Evolutionary conservation across 2,113 vertebrate species (phyloP).

Genomic region (Pongo pygmaeus): DNA sequence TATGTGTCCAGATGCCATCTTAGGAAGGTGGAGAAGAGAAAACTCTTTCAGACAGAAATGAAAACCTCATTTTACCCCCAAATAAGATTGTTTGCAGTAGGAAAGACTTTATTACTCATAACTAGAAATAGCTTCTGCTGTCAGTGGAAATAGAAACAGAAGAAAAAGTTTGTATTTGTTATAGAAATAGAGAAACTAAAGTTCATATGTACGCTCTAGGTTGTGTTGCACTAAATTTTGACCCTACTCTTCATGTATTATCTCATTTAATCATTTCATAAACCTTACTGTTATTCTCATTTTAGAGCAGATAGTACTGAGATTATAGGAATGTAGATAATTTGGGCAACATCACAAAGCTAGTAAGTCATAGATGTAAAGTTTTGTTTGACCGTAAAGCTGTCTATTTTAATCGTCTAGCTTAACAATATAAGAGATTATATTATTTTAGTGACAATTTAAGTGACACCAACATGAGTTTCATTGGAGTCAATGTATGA

Average conservation of each 20-base stretch:
- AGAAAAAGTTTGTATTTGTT: not conserved
- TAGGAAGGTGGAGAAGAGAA: not conserved
- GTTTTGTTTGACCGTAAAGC: not conserved
- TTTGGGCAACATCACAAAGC: not conserved
- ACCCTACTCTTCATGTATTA: not conserved
- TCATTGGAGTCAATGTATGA: not conserved
- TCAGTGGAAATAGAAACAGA: not conserved
- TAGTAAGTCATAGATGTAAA: not conserved
- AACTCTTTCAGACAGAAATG: not conserved
- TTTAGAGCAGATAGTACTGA: not conserved
- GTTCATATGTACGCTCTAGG: not conserved
- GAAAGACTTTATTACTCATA: not conserved
- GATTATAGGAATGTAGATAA: not conserved
- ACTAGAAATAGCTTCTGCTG: not conserved
- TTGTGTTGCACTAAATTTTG: not conserved
- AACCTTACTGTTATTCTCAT: not conserved
- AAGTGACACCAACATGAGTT: not conserved
- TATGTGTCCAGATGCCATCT: not conserved
- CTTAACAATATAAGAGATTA: not conserved
- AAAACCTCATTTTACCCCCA: not conserved
- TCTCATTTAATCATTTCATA: not conserved
- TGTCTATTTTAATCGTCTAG: not conserved
- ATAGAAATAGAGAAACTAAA: not conserved
- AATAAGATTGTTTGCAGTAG: not conserved
- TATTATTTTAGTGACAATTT: not conserved